phyloP scores from a whole-genome alignment of 2,888 invertebrate species.

The Odontomyia ornata region DNA sequence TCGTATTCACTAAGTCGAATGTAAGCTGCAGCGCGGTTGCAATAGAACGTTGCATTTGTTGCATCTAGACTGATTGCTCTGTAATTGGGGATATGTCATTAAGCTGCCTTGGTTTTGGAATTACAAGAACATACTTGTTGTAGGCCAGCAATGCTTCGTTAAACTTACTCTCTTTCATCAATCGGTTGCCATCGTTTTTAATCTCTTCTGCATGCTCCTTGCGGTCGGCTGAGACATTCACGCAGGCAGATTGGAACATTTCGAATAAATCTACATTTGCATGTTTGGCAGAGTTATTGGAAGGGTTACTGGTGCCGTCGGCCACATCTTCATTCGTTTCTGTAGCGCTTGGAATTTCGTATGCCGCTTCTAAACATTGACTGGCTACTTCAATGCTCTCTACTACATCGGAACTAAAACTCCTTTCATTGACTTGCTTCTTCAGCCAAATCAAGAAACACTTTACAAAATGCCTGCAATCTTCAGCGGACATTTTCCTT shows the following conservation, averaged over 20 bases:
- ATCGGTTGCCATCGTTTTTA: slow-evolving; percentile 86
- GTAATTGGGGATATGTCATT: not conserved
- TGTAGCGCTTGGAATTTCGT: slow-evolving; percentile 64
- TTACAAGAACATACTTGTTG: slow-evolving; percentile 61
- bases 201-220: slow-evolving; percentile 80
- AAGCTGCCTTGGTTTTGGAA: not conserved
- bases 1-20: slow-evolving; percentile 87
- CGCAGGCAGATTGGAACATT: slow-evolving; percentile 63
- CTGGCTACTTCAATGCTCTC: slow-evolving; percentile 85
- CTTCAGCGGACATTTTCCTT: slow-evolving; percentile 13
- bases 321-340: slow-evolving; percentile 24
- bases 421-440: slow-evolving; percentile 57
- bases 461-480: slow-evolving; percentile 56
- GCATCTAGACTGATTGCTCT: slow-evolving; percentile 89
- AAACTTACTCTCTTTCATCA: slow-evolving; percentile 87
- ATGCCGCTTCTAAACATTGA: slow-evolving; percentile 93
- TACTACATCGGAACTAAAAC: slow-evolving; percentile 59
- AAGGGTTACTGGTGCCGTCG: not conserved
- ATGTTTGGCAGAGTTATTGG: not conserved
- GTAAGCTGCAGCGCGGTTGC: slow-evolving; percentile 96
- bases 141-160: slow-evolving; percentile 86
- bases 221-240: slow-evolving; percentile 66
- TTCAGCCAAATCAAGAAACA: slow-evolving; percentile 61
- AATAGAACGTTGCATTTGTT: slow-evolving; percentile 92
- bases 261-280: slow-evolving; percentile 63